phyloP scores from a whole-genome alignment of 1,140 invertebrate species.

The Contarinia nasturtii region DNA sequence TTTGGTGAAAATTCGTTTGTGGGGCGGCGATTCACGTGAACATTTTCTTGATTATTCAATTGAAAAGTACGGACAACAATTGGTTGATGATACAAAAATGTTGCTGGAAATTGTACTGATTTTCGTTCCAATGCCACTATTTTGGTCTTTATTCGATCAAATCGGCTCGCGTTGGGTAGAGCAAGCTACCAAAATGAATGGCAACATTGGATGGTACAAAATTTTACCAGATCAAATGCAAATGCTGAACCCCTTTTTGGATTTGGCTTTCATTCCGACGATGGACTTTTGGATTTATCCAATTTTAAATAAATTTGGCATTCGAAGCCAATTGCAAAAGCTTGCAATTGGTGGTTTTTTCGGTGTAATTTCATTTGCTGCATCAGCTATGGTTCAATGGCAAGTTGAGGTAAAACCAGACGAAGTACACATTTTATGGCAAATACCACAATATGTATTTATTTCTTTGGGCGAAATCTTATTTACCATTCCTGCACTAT shows the following conservation, averaged over 20 bases:
- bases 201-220: constrained; percentile 34
- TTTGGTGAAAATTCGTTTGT: background rate
- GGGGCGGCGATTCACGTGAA: background rate
- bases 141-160: constrained; percentile 69
- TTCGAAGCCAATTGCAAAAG: constrained; percentile 28
- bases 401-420: constrained; percentile 53
- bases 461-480: constrained; percentile 65
- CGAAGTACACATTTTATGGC: constrained; percentile 58
- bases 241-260: constrained; percentile 58
- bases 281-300: constrained; percentile 58
- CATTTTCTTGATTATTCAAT: constrained; percentile 73
- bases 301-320: constrained; percentile 28
- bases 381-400: constrained; percentile 70
- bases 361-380: constrained; percentile 40
- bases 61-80: constrained; percentile 37
- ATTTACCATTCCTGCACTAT: constrained; percentile 80
- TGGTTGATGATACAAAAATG: constrained; percentile 45
- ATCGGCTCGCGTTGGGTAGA: constrained; percentile 89
- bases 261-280: constrained; percentile 57
- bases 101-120: constrained; percentile 46
- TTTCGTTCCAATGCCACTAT: constrained; percentile 60
- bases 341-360: constrained; percentile 45
- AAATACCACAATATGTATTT: constrained; percentile 71
- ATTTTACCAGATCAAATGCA: constrained; percentile 67
- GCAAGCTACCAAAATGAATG: constrained; percentile 66